These are phyloP conservation scores for Itoplectis maculator DNA, from an alignment of 2,888 invertebrate species.

Conservation along the genomic window DNA sequence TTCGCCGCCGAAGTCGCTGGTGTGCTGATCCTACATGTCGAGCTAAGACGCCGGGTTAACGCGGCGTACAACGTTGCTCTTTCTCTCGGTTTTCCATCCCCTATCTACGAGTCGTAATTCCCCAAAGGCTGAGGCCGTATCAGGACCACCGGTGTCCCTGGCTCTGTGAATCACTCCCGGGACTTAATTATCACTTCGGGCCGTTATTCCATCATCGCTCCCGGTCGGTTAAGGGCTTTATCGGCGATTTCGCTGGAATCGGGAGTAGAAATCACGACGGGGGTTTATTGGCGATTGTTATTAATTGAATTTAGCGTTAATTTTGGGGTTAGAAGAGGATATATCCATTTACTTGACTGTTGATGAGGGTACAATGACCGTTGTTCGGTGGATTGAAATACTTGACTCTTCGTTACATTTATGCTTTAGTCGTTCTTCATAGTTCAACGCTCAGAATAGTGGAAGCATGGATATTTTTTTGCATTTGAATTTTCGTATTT, in stretches of 20 bases:
- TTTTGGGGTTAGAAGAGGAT: not conserved
- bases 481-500: too few relatives aligned
- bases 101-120: slow-evolving; percentile 15
- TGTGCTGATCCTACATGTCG: slow-evolving; percentile 4
- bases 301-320: not conserved
- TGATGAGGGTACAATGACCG: too few relatives aligned
- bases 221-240: slow-evolving; percentile 15
- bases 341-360: not conserved
- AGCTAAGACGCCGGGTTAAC: slow-evolving; percentile 1
- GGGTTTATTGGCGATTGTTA: not conserved
- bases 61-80: slow-evolving; percentile 15
- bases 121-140: slow-evolving; percentile 3
- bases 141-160: not conserved
- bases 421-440: too few relatives aligned
- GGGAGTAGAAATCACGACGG: not conserved
- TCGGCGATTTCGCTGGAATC: not conserved
- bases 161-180: not conserved
- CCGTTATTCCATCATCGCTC: slow-evolving; percentile 9
- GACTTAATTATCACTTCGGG: slow-evolving; percentile 49
- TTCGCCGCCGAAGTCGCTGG: too few relatives aligned
- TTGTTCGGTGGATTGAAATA: too few relatives aligned
- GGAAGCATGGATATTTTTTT: too few relatives aligned
- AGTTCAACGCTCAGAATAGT: too few relatives aligned
- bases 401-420: too few relatives aligned
- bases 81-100: slow-evolving; percentile 5